Percentiles rank a stretch among this genome's conserved stretches.
Evolutionary conservation across 1,140 invertebrate species (phyloP).

Genomic region (Aethina tumida): DNA sequence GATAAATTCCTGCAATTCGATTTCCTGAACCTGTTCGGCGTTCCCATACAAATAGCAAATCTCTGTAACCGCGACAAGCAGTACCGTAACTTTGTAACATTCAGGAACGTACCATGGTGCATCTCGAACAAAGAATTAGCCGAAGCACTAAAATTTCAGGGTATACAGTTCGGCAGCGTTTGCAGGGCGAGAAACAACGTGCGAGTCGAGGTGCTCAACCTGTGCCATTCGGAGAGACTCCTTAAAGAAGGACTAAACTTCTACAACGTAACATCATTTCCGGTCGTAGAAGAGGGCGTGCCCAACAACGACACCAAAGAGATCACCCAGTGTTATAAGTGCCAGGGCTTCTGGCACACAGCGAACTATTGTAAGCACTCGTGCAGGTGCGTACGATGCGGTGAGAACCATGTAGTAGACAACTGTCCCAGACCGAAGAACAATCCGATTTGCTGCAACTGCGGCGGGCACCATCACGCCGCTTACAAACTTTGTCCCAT

Average conservation of each 20-base stretch:
- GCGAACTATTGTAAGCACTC: slow-evolving; percentile 41
- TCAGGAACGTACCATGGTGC: slow-evolving; percentile 20
- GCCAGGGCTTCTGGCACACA: slow-evolving; percentile 47
- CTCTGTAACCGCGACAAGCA: no score
- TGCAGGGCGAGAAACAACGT: slow-evolving; percentile 8
- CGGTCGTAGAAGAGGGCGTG: slow-evolving; percentile 7
- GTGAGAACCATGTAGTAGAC: slow-evolving; percentile 41
- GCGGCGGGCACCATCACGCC: slow-evolving; percentile 43
- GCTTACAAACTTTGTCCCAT: slow-evolving; percentile 40
- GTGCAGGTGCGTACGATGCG: slow-evolving; percentile 43
- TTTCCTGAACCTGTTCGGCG: no score
- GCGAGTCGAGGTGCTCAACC: slow-evolving; percentile 12
- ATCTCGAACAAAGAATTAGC: slow-evolving; percentile 15
- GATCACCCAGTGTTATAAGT: slow-evolving; percentile 28
- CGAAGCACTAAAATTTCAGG: slow-evolving; percentile 12
- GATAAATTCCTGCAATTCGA: no score
- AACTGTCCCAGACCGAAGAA: slow-evolving; percentile 40
- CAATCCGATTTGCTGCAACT: slow-evolving; percentile 44
- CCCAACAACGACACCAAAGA: slow-evolving; percentile 11
- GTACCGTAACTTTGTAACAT: slow-evolving; percentile 10
- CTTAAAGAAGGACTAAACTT: slow-evolving; percentile 18
- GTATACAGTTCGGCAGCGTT: slow-evolving; percentile 8
- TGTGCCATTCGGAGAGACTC: slow-evolving; percentile 10
- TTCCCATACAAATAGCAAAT: no score
- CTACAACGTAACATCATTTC: slow-evolving; percentile 12